Conservation (phyloP, 1,140 invertebrate species). For the Drosophila tristis region DNA sequence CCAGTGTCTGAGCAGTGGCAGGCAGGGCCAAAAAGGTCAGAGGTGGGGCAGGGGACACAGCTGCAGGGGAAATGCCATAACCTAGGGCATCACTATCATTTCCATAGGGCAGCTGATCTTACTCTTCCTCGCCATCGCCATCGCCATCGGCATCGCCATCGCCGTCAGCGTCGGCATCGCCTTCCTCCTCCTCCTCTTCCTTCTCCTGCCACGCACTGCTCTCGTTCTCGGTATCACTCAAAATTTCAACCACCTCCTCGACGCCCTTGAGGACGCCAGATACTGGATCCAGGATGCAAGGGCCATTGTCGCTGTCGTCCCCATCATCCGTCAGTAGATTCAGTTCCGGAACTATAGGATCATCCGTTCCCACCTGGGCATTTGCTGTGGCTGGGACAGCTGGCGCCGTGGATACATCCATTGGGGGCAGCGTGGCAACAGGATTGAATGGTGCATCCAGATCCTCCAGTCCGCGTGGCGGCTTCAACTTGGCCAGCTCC, state of each 20-base stretch:
- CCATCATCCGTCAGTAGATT: constrained; percentile 51
- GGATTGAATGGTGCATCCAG: constrained; percentile 87
- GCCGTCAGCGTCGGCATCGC: background rate
- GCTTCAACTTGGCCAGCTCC: constrained; percentile 91
- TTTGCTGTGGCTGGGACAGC: constrained; percentile 41
- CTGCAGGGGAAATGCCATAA: background rate
- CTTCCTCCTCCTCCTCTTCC: constrained; percentile 56
- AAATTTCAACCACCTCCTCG: constrained; percentile 64
- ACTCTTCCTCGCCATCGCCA: no score
- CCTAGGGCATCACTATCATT: constrained; percentile 6
- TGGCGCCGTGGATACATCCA: constrained; percentile 63
- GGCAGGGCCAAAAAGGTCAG: constrained; percentile 32
- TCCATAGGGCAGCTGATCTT: constrained; percentile 9
- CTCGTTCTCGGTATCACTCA: constrained; percentile 76
- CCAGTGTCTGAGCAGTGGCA: constrained; percentile 40
- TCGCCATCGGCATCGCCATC: no score
- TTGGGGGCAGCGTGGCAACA: constrained; percentile 79
- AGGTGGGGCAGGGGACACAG: constrained; percentile 9
- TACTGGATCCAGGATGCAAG: constrained; percentile 25
- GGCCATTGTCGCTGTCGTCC: constrained; percentile 28
- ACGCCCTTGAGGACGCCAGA: constrained; percentile 49
- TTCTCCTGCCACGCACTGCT: constrained; percentile 70
- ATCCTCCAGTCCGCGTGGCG: constrained; percentile 89
- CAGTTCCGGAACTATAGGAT: constrained; percentile 49
- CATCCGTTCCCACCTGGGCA: constrained; percentile 63